Base-by-base conservation (phyloP, 2,888 invertebrate species). In the Fabriciana adippe region DNA sequence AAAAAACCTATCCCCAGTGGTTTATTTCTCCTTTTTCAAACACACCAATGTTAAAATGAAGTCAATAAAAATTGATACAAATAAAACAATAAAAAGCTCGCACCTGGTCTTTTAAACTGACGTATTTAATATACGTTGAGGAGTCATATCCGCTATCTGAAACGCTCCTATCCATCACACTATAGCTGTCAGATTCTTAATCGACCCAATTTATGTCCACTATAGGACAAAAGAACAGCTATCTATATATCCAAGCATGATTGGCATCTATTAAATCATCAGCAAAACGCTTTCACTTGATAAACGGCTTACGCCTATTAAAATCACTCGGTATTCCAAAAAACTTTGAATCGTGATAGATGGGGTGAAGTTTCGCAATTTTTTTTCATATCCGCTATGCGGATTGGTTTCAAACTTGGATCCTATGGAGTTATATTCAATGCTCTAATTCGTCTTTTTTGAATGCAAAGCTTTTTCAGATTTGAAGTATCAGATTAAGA, bases 311-410 rank as follows among this genome's bases (percentile, higher is more conserved):
- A 68, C 69, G 70, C 65, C 72, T 74, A 74, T 76, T 74, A 75
- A 76, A 78, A 74, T 74, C 75, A 68, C 70, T 75, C 75, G 74
- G 67, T 69, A 66, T 68, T 72, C 64, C 73, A 72, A 73, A 76
- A 76, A 75, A 76, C 73, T 73, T 74, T 74, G 72, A 72, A 68
- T 69, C 66, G 72, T 76, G 78, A 78, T 78, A 72, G 76, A 79
- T 78, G 76, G 57, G 72, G 69, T 72, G 76, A 77, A 73, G 70
- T 73, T 71, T 75, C 73, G 73, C 74, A 72, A 72, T 74, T 72
- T 74, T 79, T 35, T 75, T 73, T 75, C 73, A 71, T 66, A 63
- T 61, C 64, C 31, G 72, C 66, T 35, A 57, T 68, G 54, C 56
- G 64, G 63, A 63, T n/a, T 45, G 70, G 69, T 69, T 74, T 68